A percentile compares a stretch with the other conserved stretches of the same genome.
Evolutionary conservation across 2,888 invertebrate genomes (phyloP).

Genomic region (Bembecia ichneumoniformis): DNA sequence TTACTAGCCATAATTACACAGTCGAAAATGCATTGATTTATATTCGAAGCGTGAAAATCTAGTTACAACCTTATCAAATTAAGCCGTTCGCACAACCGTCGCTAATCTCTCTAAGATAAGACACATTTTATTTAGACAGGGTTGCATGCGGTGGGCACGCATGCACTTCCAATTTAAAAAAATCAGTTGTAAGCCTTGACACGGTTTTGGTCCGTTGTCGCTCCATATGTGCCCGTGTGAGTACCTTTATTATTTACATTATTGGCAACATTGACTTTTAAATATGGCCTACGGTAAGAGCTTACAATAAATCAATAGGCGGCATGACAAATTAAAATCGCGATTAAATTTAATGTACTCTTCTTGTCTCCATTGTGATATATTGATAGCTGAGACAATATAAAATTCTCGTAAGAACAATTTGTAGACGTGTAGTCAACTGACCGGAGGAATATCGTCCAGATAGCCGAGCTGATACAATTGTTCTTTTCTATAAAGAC

Average conservation of each 20-base stretch:
- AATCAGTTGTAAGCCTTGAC: not conserved
- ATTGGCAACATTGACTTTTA: not conserved
- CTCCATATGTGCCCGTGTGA: not conserved
- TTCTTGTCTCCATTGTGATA: not conserved
- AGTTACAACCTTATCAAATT: not conserved
- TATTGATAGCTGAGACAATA: not conserved
- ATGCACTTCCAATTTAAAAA: not conserved
- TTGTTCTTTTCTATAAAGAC: no score
- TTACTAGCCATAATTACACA: not conserved
- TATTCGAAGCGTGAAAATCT: not conserved
- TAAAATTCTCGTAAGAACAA: no score
- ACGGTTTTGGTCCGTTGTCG: not conserved
- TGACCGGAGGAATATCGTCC: no score
- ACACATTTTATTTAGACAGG: not conserved
- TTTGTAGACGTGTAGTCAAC: no score
- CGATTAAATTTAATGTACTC: not conserved
- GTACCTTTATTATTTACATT: not conserved
- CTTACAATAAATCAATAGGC: not conserved
- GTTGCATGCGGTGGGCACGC: not conserved
- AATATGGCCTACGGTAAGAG: not conserved
- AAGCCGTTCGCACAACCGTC: not conserved
- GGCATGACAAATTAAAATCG: not conserved
- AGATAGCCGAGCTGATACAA: no score
- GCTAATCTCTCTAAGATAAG: not conserved
- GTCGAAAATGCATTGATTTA: not conserved